Base-by-base conservation (phyloP, 2,888 invertebrate genomes). In the Tryphoninae sp. region DNA sequence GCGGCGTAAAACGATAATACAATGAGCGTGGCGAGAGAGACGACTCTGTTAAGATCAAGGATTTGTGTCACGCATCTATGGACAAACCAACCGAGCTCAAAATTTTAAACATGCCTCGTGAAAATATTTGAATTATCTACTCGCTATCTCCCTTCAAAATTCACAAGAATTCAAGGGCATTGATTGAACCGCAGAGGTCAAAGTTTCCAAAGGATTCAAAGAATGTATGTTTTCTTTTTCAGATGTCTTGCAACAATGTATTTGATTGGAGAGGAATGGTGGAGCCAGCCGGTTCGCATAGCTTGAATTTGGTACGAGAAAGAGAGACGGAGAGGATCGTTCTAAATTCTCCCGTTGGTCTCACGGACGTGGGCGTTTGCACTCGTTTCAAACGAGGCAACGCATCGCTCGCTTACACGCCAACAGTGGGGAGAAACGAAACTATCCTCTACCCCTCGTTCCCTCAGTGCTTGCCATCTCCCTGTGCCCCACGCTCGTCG, bases 341-440 rank as follows among this genome's bases (percentile, higher is more conserved):
- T 84, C 83, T 83, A 83, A 84, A 84, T 84, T 84, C 80, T 77
- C 72, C 51, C 13, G 40, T 69, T 49, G 59, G 64, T 58, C 72
- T 78, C 62, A 58, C 64, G 64, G 68, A 80, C 81, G 84, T 84
- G 82, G 84, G 84, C 80, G 83, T 83, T 83, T 84, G 83, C 76
- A 83, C 84, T 84, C 82, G 80, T 83, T 84, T 83, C 74, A 73
- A 78, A 80, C 71, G 45, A 40, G 53, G 55, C 26, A 73, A 79
- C 61, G 69, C 74, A 64, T 78, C 16, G 61, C 53, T 33, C 33
- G 58, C 62, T 58, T 33, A 33, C 7, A 9, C 33, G 64, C 55
- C 55, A 59, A 22, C 49, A 77, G 72, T 53, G 82, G 80, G 80
- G 76, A 64, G 61, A 67, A 78, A 76, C 78, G 72, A 78, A 80